Evolutionary conservation across 2,113 vertebrate species (phyloP), one percentile per base, ranked within the genome.

Genomic region (Austrofundulus limnaeus): DNA sequence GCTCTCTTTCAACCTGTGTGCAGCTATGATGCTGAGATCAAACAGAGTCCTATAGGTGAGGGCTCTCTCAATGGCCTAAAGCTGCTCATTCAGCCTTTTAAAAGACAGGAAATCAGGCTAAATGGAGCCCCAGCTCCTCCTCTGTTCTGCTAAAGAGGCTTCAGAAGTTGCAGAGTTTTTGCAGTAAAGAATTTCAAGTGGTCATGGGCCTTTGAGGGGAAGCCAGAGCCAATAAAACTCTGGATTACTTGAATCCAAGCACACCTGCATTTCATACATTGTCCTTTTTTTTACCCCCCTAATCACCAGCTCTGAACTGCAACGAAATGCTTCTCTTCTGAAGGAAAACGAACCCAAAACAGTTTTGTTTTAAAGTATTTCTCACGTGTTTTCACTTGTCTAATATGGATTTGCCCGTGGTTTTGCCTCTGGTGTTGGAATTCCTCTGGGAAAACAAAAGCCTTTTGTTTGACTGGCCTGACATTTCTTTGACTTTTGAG

Each of bases 31-130:
- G 89, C 76, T 37, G 73, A 90, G 88, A 93, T 92, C 91, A 92
- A 92, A 92, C 81, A 5, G 39, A 72, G 65, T 48, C 73, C 88
- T 71, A 83, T 84, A 81, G 85, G 85, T 89, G 83, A 84, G 75
- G 72, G 83, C 76, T 63, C 73, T 87, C 73, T 81, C 68, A 87
- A 88, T 83, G 80, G 90, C 84, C 88, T 86, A 81, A 87, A 85
- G 88, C 86, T 85, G 85, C 48, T 85, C 83, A 90, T 93, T 90
- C 87, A 91, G 87, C 87, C 83, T 78, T 83, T 87, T 86, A 75
- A 75, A 85, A 81, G 88, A 91, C 85, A 89, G 87, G 88, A 90
- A 91, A 91, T 89, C 88, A 88, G 88, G 83, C 88, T 91, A 84
- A 90, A 91, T 85, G 82, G 85, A 83, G 66, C 57, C 54, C 73